Evolutionary conservation across 2,888 invertebrate species (phyloP), one percentile per base, ranked within the genome.

Genomic region (Netelia fuscicornis): DNA sequence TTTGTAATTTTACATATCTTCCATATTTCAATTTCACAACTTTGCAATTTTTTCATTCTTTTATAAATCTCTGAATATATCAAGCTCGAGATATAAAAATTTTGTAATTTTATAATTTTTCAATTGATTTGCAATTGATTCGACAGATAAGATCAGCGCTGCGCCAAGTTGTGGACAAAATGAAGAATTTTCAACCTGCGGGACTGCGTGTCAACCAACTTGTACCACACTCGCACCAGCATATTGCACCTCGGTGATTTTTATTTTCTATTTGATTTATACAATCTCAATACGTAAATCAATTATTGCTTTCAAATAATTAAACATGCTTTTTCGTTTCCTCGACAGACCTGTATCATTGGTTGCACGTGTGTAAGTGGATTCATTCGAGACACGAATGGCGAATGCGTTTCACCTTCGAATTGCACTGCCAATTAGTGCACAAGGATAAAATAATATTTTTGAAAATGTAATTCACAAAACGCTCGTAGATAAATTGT

Each of bases 321-420:
- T 6, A 58, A 58, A 20, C n/a, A 58, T 58, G 48, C 2, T 48
- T 10, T 48, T 48, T 1, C 48, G 48, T 13, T 13, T 48, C 48
- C 48, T 54, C 25, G 11, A 64, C 42, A 64, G 64, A n/a, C 1
- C 5, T 64, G 64, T 64, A 30, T 37, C 5, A 42, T 37, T 13
- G 64, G 37, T 64, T 64, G 64, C 37, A 30, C n/a, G 8, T 64
- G 64, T 17, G 3, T 37, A n/a, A 37, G n/a, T 2, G 64, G 64
- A 64, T 64, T 64, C 13, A 42, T 64, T n/a, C 30, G 64, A 37
- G 64, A 64, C 17, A n/a, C 64, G n/a, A 37, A 64, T n/a, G 42
- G 42, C 5, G 13, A n/a, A 37, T 64, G 64, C 37, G 13, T n/a
- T n/a, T 2, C 8, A 13, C 64, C 64, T 37, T n/a, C n/a, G 2